Percentiles rank a stretch among this genome's conserved stretches.
phyloP scores from a whole-genome alignment of 2,888 invertebrate genomes.

The Cephus pulcher region DNA sequence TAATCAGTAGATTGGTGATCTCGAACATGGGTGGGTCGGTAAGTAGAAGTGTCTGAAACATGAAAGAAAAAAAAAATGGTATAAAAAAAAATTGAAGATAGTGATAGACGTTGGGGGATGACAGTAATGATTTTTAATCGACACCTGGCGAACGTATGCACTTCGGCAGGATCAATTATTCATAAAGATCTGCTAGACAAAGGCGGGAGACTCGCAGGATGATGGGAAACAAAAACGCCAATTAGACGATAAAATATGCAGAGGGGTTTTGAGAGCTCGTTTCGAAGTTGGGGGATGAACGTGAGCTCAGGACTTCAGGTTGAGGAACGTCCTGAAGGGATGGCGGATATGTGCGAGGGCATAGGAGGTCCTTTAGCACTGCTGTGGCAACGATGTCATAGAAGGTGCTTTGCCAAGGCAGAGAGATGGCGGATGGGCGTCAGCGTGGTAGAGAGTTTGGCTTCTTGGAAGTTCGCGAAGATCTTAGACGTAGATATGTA shows the following conservation, averaged over 20 bases:
- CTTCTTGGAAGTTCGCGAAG: slow-evolving; percentile 15
- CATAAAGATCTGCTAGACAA: slow-evolving; percentile 2
- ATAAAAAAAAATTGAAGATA: not conserved
- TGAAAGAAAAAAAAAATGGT: not conserved
- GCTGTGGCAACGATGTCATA: not conserved
- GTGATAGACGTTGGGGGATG: not conserved
- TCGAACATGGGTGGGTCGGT: slow-evolving; percentile 77
- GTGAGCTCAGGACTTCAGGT: not conserved
- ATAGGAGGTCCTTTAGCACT: not conserved
- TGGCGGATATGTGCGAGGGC: not conserved
- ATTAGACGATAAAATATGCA: slow-evolving; percentile 26
- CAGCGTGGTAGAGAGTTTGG: not conserved
- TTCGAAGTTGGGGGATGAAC: slow-evolving; percentile 18
- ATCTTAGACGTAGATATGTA: slow-evolving; percentile 16
- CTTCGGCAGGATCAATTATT: slow-evolving; percentile 16
- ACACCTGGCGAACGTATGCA: slow-evolving; percentile 14
- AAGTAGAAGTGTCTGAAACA: slow-evolving; percentile 76
- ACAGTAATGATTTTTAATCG: slow-evolving; percentile 11
- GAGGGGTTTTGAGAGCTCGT: slow-evolving; percentile 18
- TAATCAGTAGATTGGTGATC: slow-evolving; percentile 76
- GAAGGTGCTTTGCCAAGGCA: not conserved
- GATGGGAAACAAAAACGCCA: slow-evolving; percentile 21
- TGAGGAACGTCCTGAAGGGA: not conserved
- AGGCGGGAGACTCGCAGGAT: slow-evolving; percentile 1
- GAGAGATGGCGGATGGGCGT: not conserved